Percentiles rank a stretch among this genome's conserved stretches.
Evolutionary conservation across 1,140 invertebrate genomes (phyloP).

Genomic region (Heliothis virescens): DNA sequence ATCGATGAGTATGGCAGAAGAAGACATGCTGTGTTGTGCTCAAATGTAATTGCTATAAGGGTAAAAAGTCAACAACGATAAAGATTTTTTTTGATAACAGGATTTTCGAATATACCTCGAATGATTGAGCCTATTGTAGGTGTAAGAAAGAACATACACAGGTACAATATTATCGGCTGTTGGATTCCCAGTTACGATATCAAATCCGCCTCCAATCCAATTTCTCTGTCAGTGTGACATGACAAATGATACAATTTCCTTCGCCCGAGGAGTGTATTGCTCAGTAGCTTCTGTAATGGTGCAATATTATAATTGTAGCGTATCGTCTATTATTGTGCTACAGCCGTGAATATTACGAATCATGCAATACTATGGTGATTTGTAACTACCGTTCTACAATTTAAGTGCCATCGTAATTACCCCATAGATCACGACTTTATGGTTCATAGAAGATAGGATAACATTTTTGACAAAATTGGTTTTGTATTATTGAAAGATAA

Average conservation of each 20-base stretch:
- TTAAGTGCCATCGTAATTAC: conserved; percentile 6
- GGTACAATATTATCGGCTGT: too few species aligned
- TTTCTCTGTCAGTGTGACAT: conserved; percentile 1
- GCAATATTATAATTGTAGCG: conserved; percentile 37
- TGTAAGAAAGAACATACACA: too few species aligned
- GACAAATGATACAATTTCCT: conserved; percentile 22
- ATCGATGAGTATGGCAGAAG: too few species aligned
- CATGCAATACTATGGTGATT: conserved; percentile 16
- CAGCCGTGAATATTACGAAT: conserved; percentile 34
- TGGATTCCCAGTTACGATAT: too few species aligned
- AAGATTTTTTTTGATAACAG: too few species aligned
- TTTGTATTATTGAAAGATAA: too few species aligned
- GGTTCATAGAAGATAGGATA: neutral
- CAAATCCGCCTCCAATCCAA: neutral
- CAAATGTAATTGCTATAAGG: too few species aligned
- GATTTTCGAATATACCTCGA: too few species aligned
- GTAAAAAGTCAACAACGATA: too few species aligned
- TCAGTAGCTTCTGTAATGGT: conserved; percentile 3
- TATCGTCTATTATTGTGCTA: conserved; percentile 30
- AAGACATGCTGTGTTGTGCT: too few species aligned
- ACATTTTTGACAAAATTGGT: too few species aligned
- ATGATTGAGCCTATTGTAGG: too few species aligned
- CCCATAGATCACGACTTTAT: neutral
- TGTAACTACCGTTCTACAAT: conserved; percentile 20
- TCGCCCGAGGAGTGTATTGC: conserved; percentile 4